Conservation (phyloP, 2,113 vertebrate genomes). For the Vidua chalybeata region DNA sequence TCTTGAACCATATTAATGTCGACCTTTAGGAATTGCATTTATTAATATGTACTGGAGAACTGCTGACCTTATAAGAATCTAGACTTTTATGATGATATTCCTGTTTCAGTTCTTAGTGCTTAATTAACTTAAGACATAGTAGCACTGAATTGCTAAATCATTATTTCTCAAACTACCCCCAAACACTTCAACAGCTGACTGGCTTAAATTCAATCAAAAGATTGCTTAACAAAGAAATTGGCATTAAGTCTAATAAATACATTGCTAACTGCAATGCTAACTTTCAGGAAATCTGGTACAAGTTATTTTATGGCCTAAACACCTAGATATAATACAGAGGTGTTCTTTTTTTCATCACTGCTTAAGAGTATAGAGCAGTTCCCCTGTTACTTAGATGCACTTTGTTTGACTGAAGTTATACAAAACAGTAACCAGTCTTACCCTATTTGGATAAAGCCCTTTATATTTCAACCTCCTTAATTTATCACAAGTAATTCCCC, state of each 20-base stretch:
- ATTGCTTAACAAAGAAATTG: background rate
- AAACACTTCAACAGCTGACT: background rate
- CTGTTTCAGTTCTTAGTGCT: background rate
- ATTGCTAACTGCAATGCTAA: background rate
- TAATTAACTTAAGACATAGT: slow-evolving; percentile 19
- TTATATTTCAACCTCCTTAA: background rate
- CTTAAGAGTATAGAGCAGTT: background rate
- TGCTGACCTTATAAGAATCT: slow-evolving; percentile 24
- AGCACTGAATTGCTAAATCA: background rate
- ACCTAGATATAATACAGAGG: background rate
- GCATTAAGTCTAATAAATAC: background rate
- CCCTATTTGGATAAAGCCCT: background rate
- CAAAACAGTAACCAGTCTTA: background rate
- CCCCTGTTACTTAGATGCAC: background rate
- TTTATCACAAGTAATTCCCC: background rate
- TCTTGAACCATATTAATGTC: background rate
- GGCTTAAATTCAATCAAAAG: background rate
- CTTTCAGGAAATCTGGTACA: background rate
- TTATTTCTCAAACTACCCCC: background rate
- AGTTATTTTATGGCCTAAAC: background rate
- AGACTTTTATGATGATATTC: slow-evolving; percentile 7
- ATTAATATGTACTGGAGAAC: background rate
- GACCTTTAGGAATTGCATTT: background rate
- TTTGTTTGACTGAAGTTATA: background rate
- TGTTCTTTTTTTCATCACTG: background rate